phyloP scores from a whole-genome alignment of 2,797 vertebrate genomes.

The Hypotaenidia philippensis region DNA sequence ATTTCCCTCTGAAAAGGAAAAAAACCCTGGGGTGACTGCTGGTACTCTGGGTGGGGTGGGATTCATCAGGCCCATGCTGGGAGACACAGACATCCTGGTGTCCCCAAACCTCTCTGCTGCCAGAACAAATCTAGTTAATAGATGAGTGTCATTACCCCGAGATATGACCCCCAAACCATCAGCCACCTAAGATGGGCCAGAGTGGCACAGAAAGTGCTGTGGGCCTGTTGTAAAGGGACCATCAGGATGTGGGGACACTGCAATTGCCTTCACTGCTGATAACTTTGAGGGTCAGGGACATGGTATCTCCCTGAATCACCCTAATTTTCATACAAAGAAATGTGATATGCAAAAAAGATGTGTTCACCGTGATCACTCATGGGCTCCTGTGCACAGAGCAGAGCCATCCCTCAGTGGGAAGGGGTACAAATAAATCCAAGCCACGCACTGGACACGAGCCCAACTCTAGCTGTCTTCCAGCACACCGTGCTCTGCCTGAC shows the following conservation, averaged over 20 bases:
- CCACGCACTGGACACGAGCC: background rate
- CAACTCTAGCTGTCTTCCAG: background rate
- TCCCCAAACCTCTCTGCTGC: background rate
- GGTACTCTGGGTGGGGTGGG: background rate
- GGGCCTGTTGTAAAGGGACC: background rate
- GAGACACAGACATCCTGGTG: background rate
- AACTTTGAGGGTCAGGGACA: background rate
- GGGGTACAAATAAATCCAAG: background rate
- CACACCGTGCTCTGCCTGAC: rapidly evolving
- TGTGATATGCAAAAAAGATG: background rate
- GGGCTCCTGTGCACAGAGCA: background rate
- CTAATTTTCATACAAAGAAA: background rate
- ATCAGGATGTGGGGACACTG: background rate
- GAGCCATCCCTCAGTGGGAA: background rate
- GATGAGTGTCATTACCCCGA: rapidly evolving
- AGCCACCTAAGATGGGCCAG: background rate
- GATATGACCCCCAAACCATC: background rate
- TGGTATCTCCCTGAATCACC: background rate
- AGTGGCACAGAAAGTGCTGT: background rate
- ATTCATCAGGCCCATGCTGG: background rate
- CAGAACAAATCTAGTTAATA: background rate
- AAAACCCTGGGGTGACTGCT: background rate
- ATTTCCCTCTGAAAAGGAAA: background rate
- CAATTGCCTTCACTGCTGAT: rapidly evolving
- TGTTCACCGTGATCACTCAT: rapidly evolving